phyloP scores from a whole-genome alignment of 2,888 invertebrate genomes.

The Parnassius smintheus region DNA sequence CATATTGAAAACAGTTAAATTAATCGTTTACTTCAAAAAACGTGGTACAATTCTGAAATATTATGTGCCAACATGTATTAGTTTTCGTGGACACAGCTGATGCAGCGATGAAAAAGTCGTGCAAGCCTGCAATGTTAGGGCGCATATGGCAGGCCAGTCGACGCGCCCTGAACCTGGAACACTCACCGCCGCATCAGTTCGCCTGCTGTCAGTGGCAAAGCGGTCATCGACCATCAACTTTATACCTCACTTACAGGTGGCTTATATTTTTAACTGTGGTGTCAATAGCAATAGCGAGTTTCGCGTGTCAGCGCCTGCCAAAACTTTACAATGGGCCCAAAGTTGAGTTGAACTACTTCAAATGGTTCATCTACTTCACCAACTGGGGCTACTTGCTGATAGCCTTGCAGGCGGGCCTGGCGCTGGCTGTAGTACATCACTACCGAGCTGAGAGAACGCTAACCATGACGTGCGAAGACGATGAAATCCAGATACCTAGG shows the following conservation, averaged over 20 bases:
- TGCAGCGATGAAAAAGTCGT: constrained; percentile 67
- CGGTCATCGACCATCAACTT: constrained; percentile 64
- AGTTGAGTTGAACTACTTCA: constrained; percentile 70
- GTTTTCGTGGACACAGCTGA: constrained; percentile 57
- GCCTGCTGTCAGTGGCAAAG: constrained; percentile 83
- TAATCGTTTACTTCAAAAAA: neutral
- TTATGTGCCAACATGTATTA: constrained; percentile 66
- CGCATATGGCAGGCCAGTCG: constrained; percentile 66
- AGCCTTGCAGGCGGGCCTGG: constrained; percentile 80
- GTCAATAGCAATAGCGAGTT: constrained; percentile 69
- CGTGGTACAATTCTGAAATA: neutral
- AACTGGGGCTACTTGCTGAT: constrained; percentile 86
- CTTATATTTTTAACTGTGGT: constrained; percentile 73
- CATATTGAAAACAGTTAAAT: no score
- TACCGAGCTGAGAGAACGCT: constrained; percentile 58
- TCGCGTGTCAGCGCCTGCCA: constrained; percentile 65
- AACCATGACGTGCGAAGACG: constrained; percentile 58
- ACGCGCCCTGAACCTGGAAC: constrained; percentile 63
- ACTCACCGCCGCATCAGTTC: constrained; percentile 62
- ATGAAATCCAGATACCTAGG: constrained; percentile 53
- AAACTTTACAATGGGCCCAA: constrained; percentile 56
- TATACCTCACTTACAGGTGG: constrained; percentile 80
- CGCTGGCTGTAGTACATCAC: constrained; percentile 71
- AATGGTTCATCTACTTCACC: constrained; percentile 88
- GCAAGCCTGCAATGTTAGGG: constrained; percentile 64